Evolutionary conservation across 64 coral and sea anemone species (phyloP).

Genomic region (Montipora efflorescens): DNA sequence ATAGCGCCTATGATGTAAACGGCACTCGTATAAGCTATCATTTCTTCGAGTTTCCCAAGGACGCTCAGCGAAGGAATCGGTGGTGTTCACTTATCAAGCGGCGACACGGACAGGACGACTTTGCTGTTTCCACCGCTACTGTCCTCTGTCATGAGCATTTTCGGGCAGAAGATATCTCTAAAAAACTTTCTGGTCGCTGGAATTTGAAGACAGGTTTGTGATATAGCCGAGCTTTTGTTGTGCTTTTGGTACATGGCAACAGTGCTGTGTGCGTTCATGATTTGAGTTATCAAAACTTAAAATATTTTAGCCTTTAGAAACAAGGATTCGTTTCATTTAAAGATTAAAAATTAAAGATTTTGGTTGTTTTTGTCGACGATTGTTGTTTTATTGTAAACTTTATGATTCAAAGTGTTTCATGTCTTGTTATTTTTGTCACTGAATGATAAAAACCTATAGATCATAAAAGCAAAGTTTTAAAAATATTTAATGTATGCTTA

Average conservation of each 20-base stretch:
- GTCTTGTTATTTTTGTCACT: conserved; percentile 23
- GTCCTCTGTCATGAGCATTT: no score
- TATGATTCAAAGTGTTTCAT: conserved; percentile 13
- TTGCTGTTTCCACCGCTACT: no score
- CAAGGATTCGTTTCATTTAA: conserved; percentile 5
- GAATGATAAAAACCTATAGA: not conserved
- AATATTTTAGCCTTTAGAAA: conserved; percentile 14
- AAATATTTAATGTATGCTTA: not conserved
- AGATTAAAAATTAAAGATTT: conserved; percentile 1
- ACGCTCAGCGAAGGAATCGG: no score
- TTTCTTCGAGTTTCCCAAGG: no score
- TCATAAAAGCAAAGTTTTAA: conserved; percentile 7
- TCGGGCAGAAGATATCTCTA: no score
- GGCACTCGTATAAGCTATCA: no score
- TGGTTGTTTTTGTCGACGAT: not conserved
- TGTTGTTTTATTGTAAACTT: conserved; percentile 14
- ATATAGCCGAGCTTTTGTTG: conserved; percentile 8
- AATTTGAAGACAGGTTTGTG: conserved; percentile 15
- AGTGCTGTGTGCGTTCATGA: conserved; percentile 11
- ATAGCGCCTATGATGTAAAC: no score
- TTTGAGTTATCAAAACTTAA: conserved; percentile 21
- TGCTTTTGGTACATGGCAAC: conserved; percentile 6
- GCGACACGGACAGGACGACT: no score
- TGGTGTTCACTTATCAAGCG: no score
- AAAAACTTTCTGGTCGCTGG: conserved; percentile 20